phyloP scores from a whole-genome alignment of 1,140 invertebrate genomes.

The Ceratosolen fusciceps region DNA sequence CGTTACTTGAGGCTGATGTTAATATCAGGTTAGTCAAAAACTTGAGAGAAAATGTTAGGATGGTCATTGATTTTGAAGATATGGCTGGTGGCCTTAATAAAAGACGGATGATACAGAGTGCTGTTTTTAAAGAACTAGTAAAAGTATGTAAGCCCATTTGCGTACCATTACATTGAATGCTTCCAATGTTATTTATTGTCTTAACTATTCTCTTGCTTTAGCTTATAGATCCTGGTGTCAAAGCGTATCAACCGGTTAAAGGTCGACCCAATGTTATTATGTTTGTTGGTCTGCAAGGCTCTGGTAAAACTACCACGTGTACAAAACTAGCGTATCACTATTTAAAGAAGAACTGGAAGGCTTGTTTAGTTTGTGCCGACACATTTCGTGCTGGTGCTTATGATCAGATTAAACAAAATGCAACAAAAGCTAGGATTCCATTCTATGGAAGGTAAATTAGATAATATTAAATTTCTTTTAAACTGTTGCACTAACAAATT shows the following conservation, averaged over 20 bases:
- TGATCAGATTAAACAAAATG: slow-evolving; percentile 99
- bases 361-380: slow-evolving; percentile 98
- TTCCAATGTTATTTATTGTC: not conserved
- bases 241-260: slow-evolving; percentile 96
- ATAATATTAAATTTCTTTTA: slow-evolving; percentile 15
- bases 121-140: slow-evolving; percentile 98
- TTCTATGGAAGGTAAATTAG: slow-evolving; percentile 94
- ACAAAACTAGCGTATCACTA: slow-evolving; percentile 99
- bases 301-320: slow-evolving; percentile 99
- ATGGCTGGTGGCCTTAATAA: slow-evolving; percentile 99
- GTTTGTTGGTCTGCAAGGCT: slow-evolving; percentile 99
- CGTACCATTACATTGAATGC: not conserved
- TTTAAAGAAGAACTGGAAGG: slow-evolving; percentile 99
- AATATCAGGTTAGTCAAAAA: slow-evolving; percentile 98
- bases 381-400: slow-evolving; percentile 99
- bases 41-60: slow-evolving; percentile 97
- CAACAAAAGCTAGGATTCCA: slow-evolving; percentile 99
- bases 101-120: slow-evolving; percentile 97
- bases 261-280: slow-evolving; percentile 97
- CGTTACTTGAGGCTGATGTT: slow-evolving; percentile 98
- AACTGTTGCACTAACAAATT: not conserved
- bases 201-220: slow-evolving; percentile 66
- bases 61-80: slow-evolving; percentile 99
- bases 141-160: slow-evolving; percentile 78
- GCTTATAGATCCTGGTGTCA: slow-evolving; percentile 98